Percentiles rank a stretch among this genome's conserved stretches.
These are phyloP conservation scores for Lagocephalus sceleratus DNA, from an alignment of 2,797 vertebrate genomes.

Conservation along the genomic window DNA sequence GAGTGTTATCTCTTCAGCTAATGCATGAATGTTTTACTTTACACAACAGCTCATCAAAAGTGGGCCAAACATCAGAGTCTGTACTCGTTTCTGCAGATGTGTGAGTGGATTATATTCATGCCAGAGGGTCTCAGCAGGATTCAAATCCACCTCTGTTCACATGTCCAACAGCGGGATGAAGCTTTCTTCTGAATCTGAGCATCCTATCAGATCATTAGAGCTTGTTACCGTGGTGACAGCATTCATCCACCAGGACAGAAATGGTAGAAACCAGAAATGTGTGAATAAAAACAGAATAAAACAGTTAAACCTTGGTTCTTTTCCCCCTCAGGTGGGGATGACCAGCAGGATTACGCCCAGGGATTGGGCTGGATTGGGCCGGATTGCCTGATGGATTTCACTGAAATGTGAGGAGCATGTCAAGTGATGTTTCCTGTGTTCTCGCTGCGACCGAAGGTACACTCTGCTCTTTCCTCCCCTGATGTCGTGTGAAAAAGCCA, in stretches of 20 bases:
- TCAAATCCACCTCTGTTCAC: conserved; percentile 7
- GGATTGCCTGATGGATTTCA: not conserved
- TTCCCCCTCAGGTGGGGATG: conserved; percentile 11
- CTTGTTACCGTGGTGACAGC: conserved; percentile 67
- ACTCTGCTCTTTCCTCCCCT: conserved; percentile 16
- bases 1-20: too few species aligned
- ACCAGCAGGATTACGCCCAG: conserved; percentile 16
- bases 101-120: too few species aligned
- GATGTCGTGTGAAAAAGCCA: conserved; percentile 39
- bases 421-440: conserved; percentile 14
- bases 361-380: not conserved
- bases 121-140: not conserved
- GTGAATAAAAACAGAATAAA: conserved; percentile 32
- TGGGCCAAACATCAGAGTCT: too few species aligned
- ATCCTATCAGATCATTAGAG: conserved; percentile 64
- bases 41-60: too few species aligned
- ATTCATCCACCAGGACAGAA: conserved; percentile 17
- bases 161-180: conserved; percentile 35
- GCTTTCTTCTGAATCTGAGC: conserved; percentile 57
- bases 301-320: conserved; percentile 16
- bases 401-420: conserved; percentile 28
- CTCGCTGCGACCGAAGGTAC: conserved; percentile 17
- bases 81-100: too few species aligned
- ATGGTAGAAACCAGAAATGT: conserved; percentile 13
- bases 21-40: too few species aligned